Evolutionary conservation across 2,797 vertebrate genomes (phyloP).

Genomic region (Pseudomugil gertrudae): DNA sequence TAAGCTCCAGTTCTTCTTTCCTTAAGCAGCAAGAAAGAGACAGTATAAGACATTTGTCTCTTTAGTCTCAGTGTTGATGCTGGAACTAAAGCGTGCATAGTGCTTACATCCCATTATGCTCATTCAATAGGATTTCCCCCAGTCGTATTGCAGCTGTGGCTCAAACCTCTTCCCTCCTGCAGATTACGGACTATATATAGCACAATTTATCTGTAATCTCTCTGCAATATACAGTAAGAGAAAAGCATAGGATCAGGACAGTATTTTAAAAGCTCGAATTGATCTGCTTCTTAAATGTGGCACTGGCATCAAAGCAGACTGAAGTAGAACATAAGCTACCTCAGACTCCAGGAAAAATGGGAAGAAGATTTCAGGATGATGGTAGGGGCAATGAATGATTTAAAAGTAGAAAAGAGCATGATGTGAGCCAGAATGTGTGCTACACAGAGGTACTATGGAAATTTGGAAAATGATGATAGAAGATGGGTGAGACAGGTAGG

Average conservation of each 20-base stretch:
- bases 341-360: conserved; percentile 39
- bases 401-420: conserved; percentile 51
- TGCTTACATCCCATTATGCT: conserved; percentile 13
- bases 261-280: conserved; percentile 53
- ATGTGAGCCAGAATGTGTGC: conserved; percentile 45
- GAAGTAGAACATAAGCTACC: conserved; percentile 49
- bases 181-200: conserved; percentile 76
- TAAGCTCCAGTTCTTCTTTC: no score
- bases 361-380: conserved; percentile 40
- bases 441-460: conserved; percentile 37
- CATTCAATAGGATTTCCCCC: conserved; percentile 1
- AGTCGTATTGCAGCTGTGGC: conserved; percentile 27
- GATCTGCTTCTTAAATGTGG: conserved; percentile 33
- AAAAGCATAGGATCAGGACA: conserved; percentile 51
- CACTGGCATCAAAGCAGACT: conserved; percentile 23
- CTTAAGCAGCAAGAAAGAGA: no score
- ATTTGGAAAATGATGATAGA: conserved; percentile 22
- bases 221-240: conserved; percentile 59
- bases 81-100: not conserved
- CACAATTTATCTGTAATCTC: conserved; percentile 75
- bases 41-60: no score
- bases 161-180: conserved; percentile 39
- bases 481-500: conserved; percentile 16
- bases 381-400: conserved; percentile 64
- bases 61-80: not conserved